These are phyloP conservation scores for Acrobasis consociella DNA, from an alignment of 2,888 invertebrate genomes.

Conservation along the genomic window DNA sequence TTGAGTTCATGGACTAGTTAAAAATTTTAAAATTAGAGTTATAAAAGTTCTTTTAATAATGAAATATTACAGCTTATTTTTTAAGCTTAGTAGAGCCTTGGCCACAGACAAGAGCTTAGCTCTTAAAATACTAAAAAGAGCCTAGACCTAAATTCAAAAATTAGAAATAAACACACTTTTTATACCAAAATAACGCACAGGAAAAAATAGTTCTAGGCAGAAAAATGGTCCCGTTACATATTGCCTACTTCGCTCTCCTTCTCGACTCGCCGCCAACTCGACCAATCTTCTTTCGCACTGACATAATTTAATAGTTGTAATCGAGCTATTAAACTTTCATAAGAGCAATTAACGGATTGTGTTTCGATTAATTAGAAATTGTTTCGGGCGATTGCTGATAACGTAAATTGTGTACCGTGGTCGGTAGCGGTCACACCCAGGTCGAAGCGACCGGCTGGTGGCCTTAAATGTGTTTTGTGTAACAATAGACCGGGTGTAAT, in stretches of 20 bases:
- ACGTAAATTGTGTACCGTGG: slow-evolving; percentile 57
- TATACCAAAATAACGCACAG: too few species aligned
- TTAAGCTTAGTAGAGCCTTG: too few species aligned
- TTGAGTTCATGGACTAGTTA: too few species aligned
- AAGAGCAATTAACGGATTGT: slow-evolving; percentile 67
- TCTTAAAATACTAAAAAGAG: too few species aligned
- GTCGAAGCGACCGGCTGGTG: slow-evolving; percentile 54
- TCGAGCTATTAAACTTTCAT: slow-evolving; percentile 70
- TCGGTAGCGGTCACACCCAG: slow-evolving; percentile 61
- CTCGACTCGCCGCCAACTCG: background rate
- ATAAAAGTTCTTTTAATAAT: too few species aligned
- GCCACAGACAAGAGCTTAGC: too few species aligned
- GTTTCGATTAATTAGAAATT: slow-evolving; percentile 73
- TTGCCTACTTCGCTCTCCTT: background rate
- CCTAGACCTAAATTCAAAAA: too few species aligned
- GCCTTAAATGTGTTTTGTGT: slow-evolving; percentile 64
- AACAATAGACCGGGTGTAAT: slow-evolving; percentile 69
- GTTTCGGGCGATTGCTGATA: slow-evolving; percentile 60
- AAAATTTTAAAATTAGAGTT: too few species aligned
- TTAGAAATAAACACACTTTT: too few species aligned
- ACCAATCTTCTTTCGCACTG: slow-evolving; percentile 27
- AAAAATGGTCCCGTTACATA: too few species aligned
- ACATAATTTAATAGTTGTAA: slow-evolving; percentile 32
- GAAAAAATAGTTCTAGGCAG: too few species aligned
- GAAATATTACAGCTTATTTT: too few species aligned